These are phyloP conservation scores for Polyommatus iphigenia DNA, from an alignment of 2,888 invertebrate species.

Conservation along the genomic window DNA sequence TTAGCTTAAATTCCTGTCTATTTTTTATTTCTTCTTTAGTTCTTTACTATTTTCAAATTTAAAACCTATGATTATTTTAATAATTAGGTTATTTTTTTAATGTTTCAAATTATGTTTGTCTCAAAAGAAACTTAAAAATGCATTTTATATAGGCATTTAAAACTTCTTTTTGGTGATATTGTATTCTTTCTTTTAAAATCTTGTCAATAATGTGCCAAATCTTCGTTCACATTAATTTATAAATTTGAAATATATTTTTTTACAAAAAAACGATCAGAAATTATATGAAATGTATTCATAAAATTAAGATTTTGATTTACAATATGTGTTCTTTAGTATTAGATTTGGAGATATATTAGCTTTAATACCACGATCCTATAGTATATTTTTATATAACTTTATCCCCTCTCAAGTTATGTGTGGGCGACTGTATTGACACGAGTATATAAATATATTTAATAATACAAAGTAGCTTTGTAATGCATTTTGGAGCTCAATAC, in stretches of 20 bases:
- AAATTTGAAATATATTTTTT: neutral
- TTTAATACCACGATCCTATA: slow-evolving; percentile 16
- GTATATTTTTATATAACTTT: slow-evolving; percentile 15
- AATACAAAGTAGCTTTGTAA: slow-evolving; percentile 63
- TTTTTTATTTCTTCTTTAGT: neutral
- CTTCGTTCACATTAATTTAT: neutral
- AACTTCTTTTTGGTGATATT: neutral
- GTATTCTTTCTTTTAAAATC: neutral
- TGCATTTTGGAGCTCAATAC: slow-evolving; percentile 77
- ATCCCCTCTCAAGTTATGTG: slow-evolving; percentile 35
- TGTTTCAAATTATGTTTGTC: neutral
- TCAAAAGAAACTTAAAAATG: neutral
- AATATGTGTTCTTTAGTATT: slow-evolving; percentile 11
- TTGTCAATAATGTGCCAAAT: neutral
- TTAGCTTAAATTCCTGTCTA: neutral
- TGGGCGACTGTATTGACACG: slow-evolving; percentile 31
- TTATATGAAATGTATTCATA: neutral
- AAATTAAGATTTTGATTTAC: neutral
- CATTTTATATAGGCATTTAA: neutral
- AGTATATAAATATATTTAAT: slow-evolving; percentile 44
- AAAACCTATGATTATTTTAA: neutral
- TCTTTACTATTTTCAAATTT: neutral
- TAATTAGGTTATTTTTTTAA: neutral
- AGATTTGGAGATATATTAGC: slow-evolving; percentile 7
- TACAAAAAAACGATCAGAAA: neutral